phyloP scores from a whole-genome alignment of 2,888 invertebrate species.

The Macrophya alboannulata region DNA sequence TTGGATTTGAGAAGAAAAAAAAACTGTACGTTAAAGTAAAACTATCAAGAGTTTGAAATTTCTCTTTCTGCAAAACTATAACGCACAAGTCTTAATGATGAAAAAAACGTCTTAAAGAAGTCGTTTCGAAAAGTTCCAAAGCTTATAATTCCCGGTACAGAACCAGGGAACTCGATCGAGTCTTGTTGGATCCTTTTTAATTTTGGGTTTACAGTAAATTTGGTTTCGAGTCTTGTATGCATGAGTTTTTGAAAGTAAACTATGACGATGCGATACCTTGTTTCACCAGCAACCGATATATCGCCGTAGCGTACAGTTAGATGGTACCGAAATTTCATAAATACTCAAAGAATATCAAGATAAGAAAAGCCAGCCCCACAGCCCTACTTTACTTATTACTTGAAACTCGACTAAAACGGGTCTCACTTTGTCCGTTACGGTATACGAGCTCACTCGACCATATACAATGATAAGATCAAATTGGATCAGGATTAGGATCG shows the following conservation, averaged over 20 bases:
- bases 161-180: background rate
- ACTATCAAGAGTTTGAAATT: background rate
- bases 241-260: conserved; percentile 6
- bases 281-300: conserved; percentile 11
- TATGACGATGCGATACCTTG: background rate
- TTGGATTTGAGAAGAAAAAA: background rate
- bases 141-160: background rate
- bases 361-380: conserved; percentile 49
- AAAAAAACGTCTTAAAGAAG: background rate
- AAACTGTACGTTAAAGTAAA: background rate
- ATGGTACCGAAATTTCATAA: conserved; percentile 8
- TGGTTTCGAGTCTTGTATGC: background rate
- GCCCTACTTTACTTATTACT: conserved; percentile 49
- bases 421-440: conserved; percentile 43
- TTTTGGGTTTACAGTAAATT: background rate
- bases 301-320: conserved; percentile 18
- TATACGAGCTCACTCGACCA: conserved; percentile 5
- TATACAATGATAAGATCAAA: conserved; percentile 41
- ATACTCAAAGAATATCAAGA: conserved; percentile 11
- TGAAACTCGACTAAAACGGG: conserved; percentile 50
- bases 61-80: background rate
- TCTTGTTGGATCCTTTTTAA: background rate
- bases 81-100: background rate
- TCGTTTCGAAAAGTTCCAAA: background rate
- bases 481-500: conserved; percentile 46